Evolutionary conservation across 2,797 vertebrate genomes (phyloP).

Genomic region (Sebastes taczanowskii): DNA sequence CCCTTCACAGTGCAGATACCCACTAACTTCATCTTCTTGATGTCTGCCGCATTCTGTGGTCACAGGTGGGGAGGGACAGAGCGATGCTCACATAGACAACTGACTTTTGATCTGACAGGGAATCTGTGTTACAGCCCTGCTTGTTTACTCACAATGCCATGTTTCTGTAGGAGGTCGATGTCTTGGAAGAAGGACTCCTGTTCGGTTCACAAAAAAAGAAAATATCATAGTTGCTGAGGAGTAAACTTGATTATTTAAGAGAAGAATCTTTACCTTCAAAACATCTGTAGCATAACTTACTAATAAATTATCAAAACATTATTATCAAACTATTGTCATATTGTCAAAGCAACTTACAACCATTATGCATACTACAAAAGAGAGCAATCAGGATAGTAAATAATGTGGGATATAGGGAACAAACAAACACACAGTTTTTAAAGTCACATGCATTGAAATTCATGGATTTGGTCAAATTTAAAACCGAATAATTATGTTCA

Average conservation of each 20-base stretch:
- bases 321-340: not conserved
- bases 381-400: too few relatives aligned
- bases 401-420: too few relatives aligned
- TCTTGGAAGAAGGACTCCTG: slow-evolving; percentile 98
- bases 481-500: too few relatives aligned
- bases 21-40: slow-evolving; percentile 95
- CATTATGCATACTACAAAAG: too few relatives aligned
- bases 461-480: too few relatives aligned
- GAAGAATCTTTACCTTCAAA: not conserved
- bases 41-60: slow-evolving; percentile 93
- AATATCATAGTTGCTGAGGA: not conserved
- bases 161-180: slow-evolving; percentile 96
- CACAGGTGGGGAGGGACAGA: not conserved
- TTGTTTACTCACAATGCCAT: slow-evolving; percentile 93
- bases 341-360: too few relatives aligned
- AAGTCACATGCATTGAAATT: too few relatives aligned
- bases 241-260: not conserved
- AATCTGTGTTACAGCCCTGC: not conserved
- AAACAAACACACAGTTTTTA: too few relatives aligned
- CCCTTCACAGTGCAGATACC: slow-evolving; percentile 98
- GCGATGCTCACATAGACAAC: not conserved
- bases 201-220: slow-evolving; percentile 9
- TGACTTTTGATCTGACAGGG: not conserved
- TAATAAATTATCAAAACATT: not conserved
- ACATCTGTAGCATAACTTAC: not conserved